phyloP scores from a whole-genome alignment of 2,797 vertebrate species.

The Trachurus trachurus region DNA sequence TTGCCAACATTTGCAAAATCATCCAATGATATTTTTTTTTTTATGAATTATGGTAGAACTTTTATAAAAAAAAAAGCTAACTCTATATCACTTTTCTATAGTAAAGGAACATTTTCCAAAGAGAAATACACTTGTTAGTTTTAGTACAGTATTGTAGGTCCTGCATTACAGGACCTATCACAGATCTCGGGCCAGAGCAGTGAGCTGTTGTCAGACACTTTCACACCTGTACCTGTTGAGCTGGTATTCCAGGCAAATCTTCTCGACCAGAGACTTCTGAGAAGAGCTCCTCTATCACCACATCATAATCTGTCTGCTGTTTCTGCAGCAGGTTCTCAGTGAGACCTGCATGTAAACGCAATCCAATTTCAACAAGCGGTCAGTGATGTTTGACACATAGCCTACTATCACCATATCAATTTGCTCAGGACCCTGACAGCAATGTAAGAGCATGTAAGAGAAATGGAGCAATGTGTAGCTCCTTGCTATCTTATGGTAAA shows the following conservation, averaged over 20 bases:
- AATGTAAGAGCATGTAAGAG: neutral
- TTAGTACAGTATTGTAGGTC: neutral
- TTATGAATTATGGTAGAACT: neutral
- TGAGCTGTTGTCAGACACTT: neutral
- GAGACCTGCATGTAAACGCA: slow-evolving; percentile 67
- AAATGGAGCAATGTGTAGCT: neutral
- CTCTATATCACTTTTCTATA: neutral
- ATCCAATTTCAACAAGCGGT: neutral
- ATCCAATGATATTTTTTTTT: neutral
- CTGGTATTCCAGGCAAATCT: slow-evolving; percentile 63
- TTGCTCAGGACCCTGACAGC: neutral
- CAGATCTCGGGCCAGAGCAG: neutral
- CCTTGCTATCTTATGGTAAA: neutral
- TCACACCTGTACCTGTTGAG: slow-evolving; percentile 79
- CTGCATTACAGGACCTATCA: neutral
- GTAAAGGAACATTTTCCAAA: neutral
- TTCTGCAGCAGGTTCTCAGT: slow-evolving; percentile 80
- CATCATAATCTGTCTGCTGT: slow-evolving; percentile 69
- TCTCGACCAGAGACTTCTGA: slow-evolving; percentile 76
- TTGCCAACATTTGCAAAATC: neutral
- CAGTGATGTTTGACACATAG: neutral
- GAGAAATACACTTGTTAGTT: neutral
- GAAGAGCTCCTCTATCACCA: slow-evolving; percentile 88
- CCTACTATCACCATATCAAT: neutral
- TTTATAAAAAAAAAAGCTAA: neutral